A percentile compares a stretch with the other conserved stretches of the same genome.
Conservation (phyloP, 2,797 vertebrate genomes). For the Natrix natrix region DNA sequence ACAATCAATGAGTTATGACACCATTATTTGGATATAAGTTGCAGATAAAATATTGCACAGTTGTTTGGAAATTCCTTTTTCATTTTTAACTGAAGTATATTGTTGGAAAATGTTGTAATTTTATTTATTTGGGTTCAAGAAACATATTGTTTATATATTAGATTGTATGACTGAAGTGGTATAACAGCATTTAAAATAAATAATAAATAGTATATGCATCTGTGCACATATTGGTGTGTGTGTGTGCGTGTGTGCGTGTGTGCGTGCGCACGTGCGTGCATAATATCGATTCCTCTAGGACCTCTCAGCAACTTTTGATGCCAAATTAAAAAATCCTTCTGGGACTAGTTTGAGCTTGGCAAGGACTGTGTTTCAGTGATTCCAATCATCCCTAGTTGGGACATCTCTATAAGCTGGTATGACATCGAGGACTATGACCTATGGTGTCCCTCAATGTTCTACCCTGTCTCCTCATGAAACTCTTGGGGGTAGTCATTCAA, state of each 20-base stretch:
- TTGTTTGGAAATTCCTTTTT: neutral
- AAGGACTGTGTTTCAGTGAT: neutral
- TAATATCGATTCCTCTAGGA: neutral
- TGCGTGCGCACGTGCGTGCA: neutral
- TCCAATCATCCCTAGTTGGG: neutral
- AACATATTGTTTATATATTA: neutral
- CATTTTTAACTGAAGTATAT: neutral
- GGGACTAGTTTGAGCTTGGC: neutral
- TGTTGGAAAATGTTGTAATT: neutral
- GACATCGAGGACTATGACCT: neutral
- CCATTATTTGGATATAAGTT: neutral
- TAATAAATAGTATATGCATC: neutral
- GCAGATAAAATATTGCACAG: neutral
- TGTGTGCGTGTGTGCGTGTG: neutral
- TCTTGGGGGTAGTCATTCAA: neutral
- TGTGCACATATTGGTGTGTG: neutral
- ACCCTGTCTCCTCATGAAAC: neutral
- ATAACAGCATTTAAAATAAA: neutral
- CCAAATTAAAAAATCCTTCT: neutral
- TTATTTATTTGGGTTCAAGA: neutral
- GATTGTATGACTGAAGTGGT: neutral
- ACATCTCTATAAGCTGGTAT: neutral
- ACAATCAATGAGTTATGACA: neutral
- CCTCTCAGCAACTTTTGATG: neutral
- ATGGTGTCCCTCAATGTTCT: neutral